These are phyloP conservation scores for Enteromius thamalakanensis DNA, from an alignment of 2,797 vertebrate species.

Conservation along the genomic window DNA sequence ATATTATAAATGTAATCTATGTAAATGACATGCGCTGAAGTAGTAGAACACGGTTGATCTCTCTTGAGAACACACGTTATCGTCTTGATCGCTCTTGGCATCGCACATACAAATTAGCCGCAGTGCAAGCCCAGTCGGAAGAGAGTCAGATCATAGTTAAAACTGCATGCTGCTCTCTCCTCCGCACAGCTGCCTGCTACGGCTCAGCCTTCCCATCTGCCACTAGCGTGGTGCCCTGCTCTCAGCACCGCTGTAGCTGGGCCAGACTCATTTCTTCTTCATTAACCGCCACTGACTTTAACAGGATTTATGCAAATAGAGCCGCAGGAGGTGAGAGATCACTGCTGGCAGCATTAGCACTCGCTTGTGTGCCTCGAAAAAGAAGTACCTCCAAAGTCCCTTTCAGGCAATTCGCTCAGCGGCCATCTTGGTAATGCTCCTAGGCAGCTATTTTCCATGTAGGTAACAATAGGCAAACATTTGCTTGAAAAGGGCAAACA, in stretches of 20 bases:
- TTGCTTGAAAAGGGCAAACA: neutral
- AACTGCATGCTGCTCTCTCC: constrained; percentile 2
- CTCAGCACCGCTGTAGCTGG: constrained; percentile 79
- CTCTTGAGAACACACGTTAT: constrained; percentile 13
- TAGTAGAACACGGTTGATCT: neutral
- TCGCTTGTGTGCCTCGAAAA: constrained; percentile 24
- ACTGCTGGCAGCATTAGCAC: constrained; percentile 36
- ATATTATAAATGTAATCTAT: neutral
- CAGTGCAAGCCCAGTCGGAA: neutral
- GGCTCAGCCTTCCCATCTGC: constrained; percentile 88
- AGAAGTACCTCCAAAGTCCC: constrained; percentile 37
- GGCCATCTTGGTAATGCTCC: neutral
- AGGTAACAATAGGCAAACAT: constrained; percentile 1
- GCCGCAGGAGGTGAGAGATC: constrained; percentile 73
- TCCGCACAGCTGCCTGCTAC: constrained; percentile 74
- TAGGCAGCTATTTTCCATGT: constrained; percentile 7
- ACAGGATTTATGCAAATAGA: constrained; percentile 90
- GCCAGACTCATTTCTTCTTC: constrained; percentile 88
- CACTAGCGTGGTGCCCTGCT: constrained; percentile 73
- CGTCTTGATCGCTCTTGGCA: constrained; percentile 35
- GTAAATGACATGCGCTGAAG: neutral
- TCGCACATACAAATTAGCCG: constrained; percentile 30
- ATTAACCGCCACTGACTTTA: constrained; percentile 88
- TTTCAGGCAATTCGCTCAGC: constrained; percentile 6
- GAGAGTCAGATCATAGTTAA: constrained; percentile 30